Evolutionary conservation across 1,140 invertebrate genomes (phyloP).

Genomic region (Lanistes nyassanus): DNA sequence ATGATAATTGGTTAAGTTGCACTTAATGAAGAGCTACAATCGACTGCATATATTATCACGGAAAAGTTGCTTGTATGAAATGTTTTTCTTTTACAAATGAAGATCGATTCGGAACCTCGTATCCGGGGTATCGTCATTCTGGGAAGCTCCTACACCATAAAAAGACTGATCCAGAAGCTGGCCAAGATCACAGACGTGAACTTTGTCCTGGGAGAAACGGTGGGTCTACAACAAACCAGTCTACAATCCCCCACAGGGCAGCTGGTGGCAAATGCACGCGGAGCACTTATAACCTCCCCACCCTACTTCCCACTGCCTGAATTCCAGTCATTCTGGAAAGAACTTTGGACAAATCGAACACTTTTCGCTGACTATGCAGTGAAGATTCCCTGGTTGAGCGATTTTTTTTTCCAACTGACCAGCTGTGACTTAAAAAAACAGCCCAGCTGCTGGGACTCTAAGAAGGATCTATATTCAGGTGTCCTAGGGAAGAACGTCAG

Average conservation of each 20-base stretch:
- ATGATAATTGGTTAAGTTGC: no score
- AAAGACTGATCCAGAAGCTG: background rate
- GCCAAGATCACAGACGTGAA: background rate
- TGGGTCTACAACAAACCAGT: background rate
- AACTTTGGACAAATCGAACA: background rate
- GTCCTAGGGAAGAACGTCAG: background rate
- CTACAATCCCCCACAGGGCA: background rate
- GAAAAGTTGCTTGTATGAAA: no score
- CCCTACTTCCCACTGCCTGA: constrained; percentile 1
- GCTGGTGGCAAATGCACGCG: background rate
- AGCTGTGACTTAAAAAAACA: background rate
- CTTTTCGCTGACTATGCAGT: background rate
- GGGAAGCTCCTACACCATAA: background rate
- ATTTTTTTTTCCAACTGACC: background rate
- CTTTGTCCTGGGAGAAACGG: constrained; percentile 6
- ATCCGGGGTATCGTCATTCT: constrained; percentile 13
- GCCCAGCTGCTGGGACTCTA: background rate
- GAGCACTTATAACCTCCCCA: background rate
- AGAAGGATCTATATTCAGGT: background rate
- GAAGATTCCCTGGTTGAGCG: background rate
- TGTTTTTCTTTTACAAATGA: background rate
- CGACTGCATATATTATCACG: no score
- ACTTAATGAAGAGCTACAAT: no score
- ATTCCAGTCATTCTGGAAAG: background rate
- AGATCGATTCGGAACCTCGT: background rate